phyloP scores from a whole-genome alignment of 1,140 invertebrate species.

The Forficula auricularia region DNA sequence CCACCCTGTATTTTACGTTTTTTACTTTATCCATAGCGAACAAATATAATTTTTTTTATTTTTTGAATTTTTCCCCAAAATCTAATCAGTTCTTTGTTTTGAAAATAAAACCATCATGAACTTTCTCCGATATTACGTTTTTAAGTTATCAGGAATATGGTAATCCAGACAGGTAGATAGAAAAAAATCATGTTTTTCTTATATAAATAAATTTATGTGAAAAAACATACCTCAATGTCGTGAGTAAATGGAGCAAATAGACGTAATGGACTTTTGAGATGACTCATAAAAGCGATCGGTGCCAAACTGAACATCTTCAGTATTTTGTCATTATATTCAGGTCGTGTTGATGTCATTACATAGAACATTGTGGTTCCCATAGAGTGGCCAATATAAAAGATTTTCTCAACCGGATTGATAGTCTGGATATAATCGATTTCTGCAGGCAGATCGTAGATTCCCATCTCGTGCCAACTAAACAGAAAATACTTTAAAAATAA shows the following conservation, averaged over 20 bases:
- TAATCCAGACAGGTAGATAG: too few species aligned
- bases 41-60: too few species aligned
- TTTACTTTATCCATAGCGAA: too few species aligned
- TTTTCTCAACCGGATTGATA: constrained; percentile 24
- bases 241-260: constrained; percentile 36
- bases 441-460: constrained; percentile 38
- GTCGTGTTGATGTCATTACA: constrained; percentile 29
- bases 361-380: constrained; percentile 30
- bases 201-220: neutral
- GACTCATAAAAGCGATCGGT: constrained; percentile 50
- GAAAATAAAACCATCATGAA: too few species aligned
- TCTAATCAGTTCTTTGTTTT: too few species aligned
- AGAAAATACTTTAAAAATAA: neutral
- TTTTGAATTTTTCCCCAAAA: too few species aligned
- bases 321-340: constrained; percentile 34
- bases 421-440: constrained; percentile 33
- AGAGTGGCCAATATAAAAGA: constrained; percentile 38
- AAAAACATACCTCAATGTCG: constrained; percentile 31
- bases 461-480: constrained; percentile 48
- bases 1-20: too few species aligned
- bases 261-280: constrained; percentile 48
- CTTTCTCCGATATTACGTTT: neutral
- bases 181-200: neutral
- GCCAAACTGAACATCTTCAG: constrained; percentile 45
- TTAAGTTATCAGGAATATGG: constrained; percentile 3